Evolutionary conservation across 2,888 invertebrate genomes (phyloP).

Genomic region (Poecilus cupreus): DNA sequence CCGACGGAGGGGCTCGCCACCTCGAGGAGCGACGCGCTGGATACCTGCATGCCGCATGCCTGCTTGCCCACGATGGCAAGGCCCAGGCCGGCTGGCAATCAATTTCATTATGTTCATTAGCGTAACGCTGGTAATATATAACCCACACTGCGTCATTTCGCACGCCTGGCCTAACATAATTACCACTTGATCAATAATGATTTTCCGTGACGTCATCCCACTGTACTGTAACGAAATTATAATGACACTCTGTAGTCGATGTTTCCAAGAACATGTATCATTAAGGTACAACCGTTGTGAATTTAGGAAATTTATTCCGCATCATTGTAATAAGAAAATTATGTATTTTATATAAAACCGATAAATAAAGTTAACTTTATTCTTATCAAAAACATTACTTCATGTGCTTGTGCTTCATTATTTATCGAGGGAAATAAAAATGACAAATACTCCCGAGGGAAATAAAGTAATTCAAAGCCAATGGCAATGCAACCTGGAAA

Average conservation of each 20-base stretch:
- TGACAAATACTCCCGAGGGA: no score
- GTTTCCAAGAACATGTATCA: background rate
- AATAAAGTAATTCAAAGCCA: no score
- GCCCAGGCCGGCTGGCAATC: slow-evolving; percentile 24
- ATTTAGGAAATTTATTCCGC: background rate
- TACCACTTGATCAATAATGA: slow-evolving; percentile 40
- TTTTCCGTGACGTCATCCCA: background rate
- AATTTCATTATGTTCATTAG: slow-evolving; percentile 53
- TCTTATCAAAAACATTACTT: no score
- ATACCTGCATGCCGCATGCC: slow-evolving; percentile 8
- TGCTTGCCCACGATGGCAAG: background rate
- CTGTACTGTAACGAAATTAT: background rate
- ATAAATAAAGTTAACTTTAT: no score
- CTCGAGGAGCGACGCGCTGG: background rate
- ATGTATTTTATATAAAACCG: no score
- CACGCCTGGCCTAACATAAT: slow-evolving; percentile 35
- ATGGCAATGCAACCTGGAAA: no score
- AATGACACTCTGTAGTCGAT: background rate
- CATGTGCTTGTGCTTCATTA: no score
- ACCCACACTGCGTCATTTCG: slow-evolving; percentile 37
- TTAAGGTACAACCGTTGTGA: background rate
- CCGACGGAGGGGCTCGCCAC: background rate
- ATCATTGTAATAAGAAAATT: no score
- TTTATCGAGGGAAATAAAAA: no score
- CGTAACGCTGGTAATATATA: slow-evolving; percentile 42